Conservation (phyloP, 1,140 invertebrate species). For the Aphaenogaster floridana region DNA sequence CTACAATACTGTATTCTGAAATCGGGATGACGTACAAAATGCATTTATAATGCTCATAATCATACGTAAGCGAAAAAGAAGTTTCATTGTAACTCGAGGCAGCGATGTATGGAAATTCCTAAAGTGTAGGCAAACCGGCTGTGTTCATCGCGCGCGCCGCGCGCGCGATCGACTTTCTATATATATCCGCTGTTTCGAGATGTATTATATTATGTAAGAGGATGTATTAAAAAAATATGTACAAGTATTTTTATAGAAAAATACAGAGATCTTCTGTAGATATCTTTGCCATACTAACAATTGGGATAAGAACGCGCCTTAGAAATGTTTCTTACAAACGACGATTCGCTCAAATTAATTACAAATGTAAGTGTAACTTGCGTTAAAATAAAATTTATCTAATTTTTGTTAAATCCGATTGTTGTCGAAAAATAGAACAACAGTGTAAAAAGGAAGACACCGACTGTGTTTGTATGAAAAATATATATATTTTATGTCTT, state of each 20-base stretch:
- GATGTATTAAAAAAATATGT: constrained; percentile 6
- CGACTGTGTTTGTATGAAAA: neutral
- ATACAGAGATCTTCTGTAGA: constrained; percentile 67
- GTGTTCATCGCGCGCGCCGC: constrained; percentile 56
- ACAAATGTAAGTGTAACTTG: constrained; percentile 36
- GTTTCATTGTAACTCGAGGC: constrained; percentile 33
- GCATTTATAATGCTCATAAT: neutral
- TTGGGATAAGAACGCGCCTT: constrained; percentile 32
- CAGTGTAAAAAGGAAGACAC: constrained; percentile 22
- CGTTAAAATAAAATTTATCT: constrained; percentile 53
- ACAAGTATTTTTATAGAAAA: constrained; percentile 53
- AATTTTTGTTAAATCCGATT: constrained; percentile 24
- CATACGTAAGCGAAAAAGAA: neutral
- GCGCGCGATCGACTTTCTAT: constrained; percentile 42
- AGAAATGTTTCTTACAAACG: constrained; percentile 32
- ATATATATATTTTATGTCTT: constrained; percentile 52
- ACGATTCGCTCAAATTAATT: constrained; percentile 46
- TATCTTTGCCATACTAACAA: constrained; percentile 72
- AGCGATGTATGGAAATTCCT: constrained; percentile 64
- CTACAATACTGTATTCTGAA: constrained; percentile 85
- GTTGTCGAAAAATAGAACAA: constrained; percentile 7
- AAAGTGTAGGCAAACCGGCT: constrained; percentile 66
- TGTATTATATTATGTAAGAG: constrained; percentile 71
- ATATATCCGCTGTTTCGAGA: constrained; percentile 35
- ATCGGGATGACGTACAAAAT: neutral